Conservation (phyloP, 2,113 vertebrate species). For the Triplophysa siluroides region DNA sequence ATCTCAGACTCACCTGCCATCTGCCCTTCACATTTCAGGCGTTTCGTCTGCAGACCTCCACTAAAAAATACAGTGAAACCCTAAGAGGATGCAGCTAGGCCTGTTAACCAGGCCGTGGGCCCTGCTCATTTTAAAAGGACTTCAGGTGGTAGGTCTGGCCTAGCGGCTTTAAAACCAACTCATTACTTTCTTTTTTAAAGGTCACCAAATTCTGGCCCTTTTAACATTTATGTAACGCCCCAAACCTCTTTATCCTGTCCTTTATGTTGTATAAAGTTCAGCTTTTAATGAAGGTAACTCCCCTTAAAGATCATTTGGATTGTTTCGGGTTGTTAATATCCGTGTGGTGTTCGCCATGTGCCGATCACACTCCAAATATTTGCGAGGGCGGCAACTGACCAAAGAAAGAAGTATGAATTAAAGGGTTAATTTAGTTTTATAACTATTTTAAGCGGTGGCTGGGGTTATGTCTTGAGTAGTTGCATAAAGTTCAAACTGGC, state of each 20-base stretch:
- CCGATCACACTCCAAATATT: no score
- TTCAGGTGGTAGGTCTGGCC: slow-evolving; percentile 19
- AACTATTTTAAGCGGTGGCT: no score
- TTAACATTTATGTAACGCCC: slow-evolving; percentile 31
- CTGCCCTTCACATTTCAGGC: slow-evolving; percentile 2
- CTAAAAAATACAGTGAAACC: not conserved
- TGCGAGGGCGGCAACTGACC: no score
- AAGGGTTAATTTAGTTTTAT: no score
- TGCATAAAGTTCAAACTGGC: no score
- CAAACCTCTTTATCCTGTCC: slow-evolving; percentile 44
- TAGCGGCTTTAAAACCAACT: slow-evolving; percentile 42
- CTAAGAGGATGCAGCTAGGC: not conserved
- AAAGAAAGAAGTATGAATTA: no score
- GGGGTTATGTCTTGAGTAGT: no score
- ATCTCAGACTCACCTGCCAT: slow-evolving; percentile 44
- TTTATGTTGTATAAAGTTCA: slow-evolving; percentile 49
- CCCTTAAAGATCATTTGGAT: not conserved
- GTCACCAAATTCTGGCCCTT: slow-evolving; percentile 33
- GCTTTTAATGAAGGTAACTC: slow-evolving; percentile 23
- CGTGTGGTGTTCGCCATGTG: not conserved
- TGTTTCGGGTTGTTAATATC: not conserved
- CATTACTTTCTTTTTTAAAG: slow-evolving; percentile 53
- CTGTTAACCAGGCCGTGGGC: not conserved
- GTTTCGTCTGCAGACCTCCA: not conserved
- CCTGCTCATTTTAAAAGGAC: slow-evolving; percentile 12